phyloP scores from a whole-genome alignment of 2,888 invertebrate genomes.

The Drosophila borborema region DNA sequence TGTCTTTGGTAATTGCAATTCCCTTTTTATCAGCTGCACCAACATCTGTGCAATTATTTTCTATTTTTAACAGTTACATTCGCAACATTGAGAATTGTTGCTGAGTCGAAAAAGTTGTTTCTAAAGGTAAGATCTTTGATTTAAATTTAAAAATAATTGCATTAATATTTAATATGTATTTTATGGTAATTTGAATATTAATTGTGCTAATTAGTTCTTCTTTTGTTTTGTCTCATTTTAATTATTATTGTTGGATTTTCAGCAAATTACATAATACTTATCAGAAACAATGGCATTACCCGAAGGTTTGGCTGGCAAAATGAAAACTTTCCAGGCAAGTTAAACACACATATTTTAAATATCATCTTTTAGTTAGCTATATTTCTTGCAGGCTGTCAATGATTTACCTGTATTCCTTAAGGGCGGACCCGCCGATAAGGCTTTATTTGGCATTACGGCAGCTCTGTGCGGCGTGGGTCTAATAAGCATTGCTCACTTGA shows the following conservation, averaged over 20 bases:
- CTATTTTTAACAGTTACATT: constrained; percentile 66
- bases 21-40: constrained; percentile 4
- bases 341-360: not conserved
- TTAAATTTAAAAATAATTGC: not conserved
- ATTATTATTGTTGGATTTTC: constrained; percentile 16
- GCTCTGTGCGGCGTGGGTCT: constrained; percentile 84
- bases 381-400: constrained; percentile 80
- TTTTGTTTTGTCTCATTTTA: not conserved
- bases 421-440: constrained; percentile 84
- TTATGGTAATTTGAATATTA: not conserved
- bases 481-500: constrained; percentile 75
- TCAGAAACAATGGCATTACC: constrained; percentile 82
- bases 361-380: not conserved
- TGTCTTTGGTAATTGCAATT: constrained; percentile 28
- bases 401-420: constrained; percentile 84
- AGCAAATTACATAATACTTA: constrained; percentile 73
- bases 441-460: constrained; percentile 82
- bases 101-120: constrained; percentile 31
- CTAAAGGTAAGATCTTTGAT: constrained; percentile 31
- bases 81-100: constrained; percentile 36
- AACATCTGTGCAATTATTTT: constrained; percentile 51
- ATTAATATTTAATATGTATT: not conserved
- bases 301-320: constrained; percentile 81
- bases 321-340: constrained; percentile 83
- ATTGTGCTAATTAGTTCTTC: not conserved